phyloP scores from a whole-genome alignment of 37 sponge, comb jelly and placozoan genomes.

The Beroe ovata region DNA sequence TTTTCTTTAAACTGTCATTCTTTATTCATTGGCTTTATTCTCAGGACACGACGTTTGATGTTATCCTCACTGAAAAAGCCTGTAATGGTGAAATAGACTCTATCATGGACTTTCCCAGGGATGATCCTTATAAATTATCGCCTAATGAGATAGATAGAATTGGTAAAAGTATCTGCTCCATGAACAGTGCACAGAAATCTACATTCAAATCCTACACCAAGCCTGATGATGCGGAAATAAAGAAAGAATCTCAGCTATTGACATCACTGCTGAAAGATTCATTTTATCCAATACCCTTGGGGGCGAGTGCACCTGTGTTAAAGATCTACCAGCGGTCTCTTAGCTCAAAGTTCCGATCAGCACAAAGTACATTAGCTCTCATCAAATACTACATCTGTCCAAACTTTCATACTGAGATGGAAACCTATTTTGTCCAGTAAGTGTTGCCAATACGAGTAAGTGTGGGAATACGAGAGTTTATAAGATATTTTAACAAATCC shows the following conservation, averaged over 20 bases:
- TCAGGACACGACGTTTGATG: conserved; percentile 7
- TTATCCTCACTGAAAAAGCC: neutral
- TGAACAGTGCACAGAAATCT: neutral
- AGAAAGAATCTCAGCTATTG: neutral
- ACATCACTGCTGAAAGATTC: neutral
- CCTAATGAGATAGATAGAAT: neutral
- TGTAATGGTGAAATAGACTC: neutral
- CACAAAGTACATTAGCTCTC: neutral
- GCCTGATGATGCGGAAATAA: conserved; percentile 19
- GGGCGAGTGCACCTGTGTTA: conserved; percentile 31
- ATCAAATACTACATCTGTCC: conserved; percentile 60
- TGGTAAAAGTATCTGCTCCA: neutral
- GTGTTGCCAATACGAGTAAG: no score
- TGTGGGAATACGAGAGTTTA: no score
- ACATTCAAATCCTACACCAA: conserved; percentile 48
- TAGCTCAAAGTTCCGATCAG: neutral
- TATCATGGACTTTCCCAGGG: conserved; percentile 53
- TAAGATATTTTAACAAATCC: no score
- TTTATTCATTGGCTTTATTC: no score
- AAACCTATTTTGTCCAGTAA: conserved; percentile 41
- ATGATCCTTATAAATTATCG: neutral
- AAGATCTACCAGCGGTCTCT: conserved; percentile 7
- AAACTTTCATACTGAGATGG: conserved; percentile 15
- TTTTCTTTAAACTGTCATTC: no score
- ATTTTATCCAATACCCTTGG: conserved; percentile 35